Percentiles rank a stretch among this genome's conserved stretches.
Evolutionary conservation across 2,888 invertebrate species (phyloP).

Genomic region (Fabriciana adippe): DNA sequence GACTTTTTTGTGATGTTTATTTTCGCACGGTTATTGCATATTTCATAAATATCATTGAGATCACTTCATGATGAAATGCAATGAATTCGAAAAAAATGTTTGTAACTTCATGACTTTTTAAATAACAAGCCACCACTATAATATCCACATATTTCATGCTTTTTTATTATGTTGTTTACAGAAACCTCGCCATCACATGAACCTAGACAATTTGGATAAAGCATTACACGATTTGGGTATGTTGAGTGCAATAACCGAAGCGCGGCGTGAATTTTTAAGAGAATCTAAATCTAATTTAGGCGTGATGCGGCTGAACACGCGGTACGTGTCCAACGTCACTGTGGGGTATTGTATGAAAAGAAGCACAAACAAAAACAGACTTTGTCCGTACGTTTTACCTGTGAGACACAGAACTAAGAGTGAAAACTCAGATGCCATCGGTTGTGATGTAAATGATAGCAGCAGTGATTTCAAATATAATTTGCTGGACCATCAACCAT

Average conservation of each 20-base stretch:
- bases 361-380: slow-evolving; percentile 78
- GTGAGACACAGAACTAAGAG: slow-evolving; percentile 84
- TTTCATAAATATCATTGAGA: slow-evolving; percentile 55
- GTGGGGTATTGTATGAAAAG: slow-evolving; percentile 83
- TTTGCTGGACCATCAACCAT: slow-evolving; percentile 60
- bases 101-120: slow-evolving; percentile 42
- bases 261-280: slow-evolving; percentile 80
- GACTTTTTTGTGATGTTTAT: slow-evolving; percentile 81
- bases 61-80: slow-evolving; percentile 70
- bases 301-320: slow-evolving; percentile 82
- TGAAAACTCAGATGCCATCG: slow-evolving; percentile 82
- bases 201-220: slow-evolving; percentile 81
- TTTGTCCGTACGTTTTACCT: slow-evolving; percentile 82
- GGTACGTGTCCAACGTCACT: slow-evolving; percentile 84
- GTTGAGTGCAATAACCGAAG: slow-evolving; percentile 83
- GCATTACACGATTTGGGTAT: slow-evolving; percentile 84
- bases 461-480: slow-evolving; percentile 61
- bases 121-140: slow-evolving; percentile 7
- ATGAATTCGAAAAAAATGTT: slow-evolving; percentile 67
- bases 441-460: slow-evolving; percentile 62
- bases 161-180: slow-evolving; percentile 62
- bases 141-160: slow-evolving; percentile 26
- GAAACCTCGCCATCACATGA: slow-evolving; percentile 72
- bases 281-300: slow-evolving; percentile 76
- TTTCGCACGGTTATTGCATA: slow-evolving; percentile 67